phyloP scores from a whole-genome alignment of 2,797 vertebrate genomes.

The Zenarchopterus dispar region DNA sequence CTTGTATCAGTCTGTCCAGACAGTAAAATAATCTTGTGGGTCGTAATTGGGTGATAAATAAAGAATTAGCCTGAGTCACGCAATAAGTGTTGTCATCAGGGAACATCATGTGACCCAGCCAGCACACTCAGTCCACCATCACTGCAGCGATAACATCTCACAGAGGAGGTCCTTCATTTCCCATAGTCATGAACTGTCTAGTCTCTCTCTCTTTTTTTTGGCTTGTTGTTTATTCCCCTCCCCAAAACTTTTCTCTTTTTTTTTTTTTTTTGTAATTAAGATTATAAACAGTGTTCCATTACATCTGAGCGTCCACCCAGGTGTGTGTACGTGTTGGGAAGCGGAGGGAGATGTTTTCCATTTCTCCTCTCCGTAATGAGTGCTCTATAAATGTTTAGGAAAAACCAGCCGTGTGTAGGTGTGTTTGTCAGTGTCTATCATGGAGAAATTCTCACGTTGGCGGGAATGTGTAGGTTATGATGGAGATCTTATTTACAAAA shows the following conservation, averaged over 20 bases:
- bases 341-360: conserved; percentile 48
- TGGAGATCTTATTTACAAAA: conserved; percentile 34
- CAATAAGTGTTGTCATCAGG: conserved; percentile 17
- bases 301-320: conserved; percentile 34
- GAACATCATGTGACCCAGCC: conserved; percentile 19
- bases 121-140: conserved; percentile 20
- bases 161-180: conserved; percentile 20
- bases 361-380: conserved; percentile 54
- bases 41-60: conserved; percentile 29
- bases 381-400: conserved; percentile 63
- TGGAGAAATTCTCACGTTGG: conserved; percentile 35
- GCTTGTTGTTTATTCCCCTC: conserved; percentile 6
- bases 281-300: conserved; percentile 11
- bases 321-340: conserved; percentile 43
- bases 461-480: conserved; percentile 32
- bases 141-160: conserved; percentile 43
- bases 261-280: conserved; percentile 6
- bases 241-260: not conserved
- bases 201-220: not conserved
- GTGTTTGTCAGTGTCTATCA: conserved; percentile 50
- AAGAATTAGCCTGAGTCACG: conserved; percentile 25
- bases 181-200: conserved; percentile 19
- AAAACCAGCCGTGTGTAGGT: conserved; percentile 49
- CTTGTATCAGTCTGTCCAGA: not conserved
- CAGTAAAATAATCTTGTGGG: conserved; percentile 9